phyloP scores from a whole-genome alignment of 2,888 invertebrate genomes.

The Mesorhabditis belari region DNA sequence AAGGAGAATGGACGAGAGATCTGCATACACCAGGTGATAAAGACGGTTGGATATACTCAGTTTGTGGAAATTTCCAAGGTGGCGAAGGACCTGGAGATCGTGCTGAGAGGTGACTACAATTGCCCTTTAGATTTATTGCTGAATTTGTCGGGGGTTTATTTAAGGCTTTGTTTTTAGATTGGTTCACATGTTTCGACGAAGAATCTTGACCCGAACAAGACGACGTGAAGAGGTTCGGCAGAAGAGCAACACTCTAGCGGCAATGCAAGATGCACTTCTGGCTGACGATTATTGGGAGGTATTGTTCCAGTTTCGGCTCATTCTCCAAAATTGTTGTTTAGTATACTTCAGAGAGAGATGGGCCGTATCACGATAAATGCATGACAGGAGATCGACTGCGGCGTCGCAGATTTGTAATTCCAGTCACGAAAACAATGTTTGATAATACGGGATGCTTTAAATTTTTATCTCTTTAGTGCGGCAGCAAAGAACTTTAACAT shows the following conservation, averaged over 20 bases:
- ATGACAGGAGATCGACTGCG: conserved; percentile 17
- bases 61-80: conserved; percentile 27
- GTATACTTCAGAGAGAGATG: conserved; percentile 24
- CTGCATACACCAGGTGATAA: conserved; percentile 35
- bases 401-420: conserved; percentile 29
- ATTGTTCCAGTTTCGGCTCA: conserved; percentile 5
- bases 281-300: conserved; percentile 20
- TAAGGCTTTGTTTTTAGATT: conserved; percentile 2
- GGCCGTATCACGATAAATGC: conserved; percentile 24
- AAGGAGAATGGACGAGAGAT: conserved; percentile 34
- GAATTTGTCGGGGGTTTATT: conserved; percentile 1
- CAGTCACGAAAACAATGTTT: conserved; percentile 17
- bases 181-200: conserved; percentile 19
- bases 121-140: conserved; percentile 8
- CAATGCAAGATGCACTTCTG: conserved; percentile 1
- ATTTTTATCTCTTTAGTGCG: background rate
- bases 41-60: conserved; percentile 42
- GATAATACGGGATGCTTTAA: background rate
- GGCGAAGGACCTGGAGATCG: conserved; percentile 7
- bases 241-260: conserved; percentile 4
- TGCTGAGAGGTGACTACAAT: background rate
- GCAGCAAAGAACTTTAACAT: background rate
- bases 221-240: conserved; percentile 1
- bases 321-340: conserved; percentile 11
- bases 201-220: conserved; percentile 13